Conservation (phyloP, 2,888 invertebrate genomes). For the Nemapogon koenigi region DNA sequence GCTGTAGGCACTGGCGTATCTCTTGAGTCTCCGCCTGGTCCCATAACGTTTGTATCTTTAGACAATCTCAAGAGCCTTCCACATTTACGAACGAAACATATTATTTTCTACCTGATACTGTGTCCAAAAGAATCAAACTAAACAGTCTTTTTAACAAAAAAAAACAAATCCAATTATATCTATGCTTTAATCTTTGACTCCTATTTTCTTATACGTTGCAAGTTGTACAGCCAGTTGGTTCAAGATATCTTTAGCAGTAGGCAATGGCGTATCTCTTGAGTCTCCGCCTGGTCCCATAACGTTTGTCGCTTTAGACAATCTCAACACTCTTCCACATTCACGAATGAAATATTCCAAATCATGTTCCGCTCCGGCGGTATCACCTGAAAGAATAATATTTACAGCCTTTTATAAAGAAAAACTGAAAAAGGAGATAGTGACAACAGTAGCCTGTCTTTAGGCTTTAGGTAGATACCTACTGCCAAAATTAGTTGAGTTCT, state of each 20-base stretch:
- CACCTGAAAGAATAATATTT: conserved; percentile 34
- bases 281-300: conserved; percentile 69
- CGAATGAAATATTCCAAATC: conserved; percentile 90
- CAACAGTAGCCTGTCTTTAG: too few relatives aligned
- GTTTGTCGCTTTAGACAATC: conserved; percentile 81
- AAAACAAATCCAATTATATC: neutral
- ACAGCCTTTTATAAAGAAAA: too few relatives aligned
- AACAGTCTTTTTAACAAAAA: neutral
- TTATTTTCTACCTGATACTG: too few relatives aligned
- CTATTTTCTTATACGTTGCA: conserved; percentile 81
- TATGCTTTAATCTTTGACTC: conserved; percentile 35
- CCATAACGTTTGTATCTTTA: too few relatives aligned
- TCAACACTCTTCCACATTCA: conserved; percentile 83
- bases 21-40: conserved; percentile 65
- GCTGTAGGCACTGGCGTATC: conserved; percentile 60
- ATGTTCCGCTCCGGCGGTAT: conserved; percentile 60
- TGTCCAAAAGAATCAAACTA: too few relatives aligned
- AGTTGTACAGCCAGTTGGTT: conserved; percentile 81
- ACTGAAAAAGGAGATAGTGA: too few relatives aligned
- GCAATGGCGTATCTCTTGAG: conserved; percentile 51
- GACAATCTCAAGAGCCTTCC: conserved; percentile 77
- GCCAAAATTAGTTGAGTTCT: too few relatives aligned
- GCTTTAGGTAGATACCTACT: too few relatives aligned
- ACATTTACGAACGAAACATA: conserved; percentile 89
- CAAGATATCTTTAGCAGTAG: conserved; percentile 71